A percentile compares a stretch with the other conserved stretches of the same genome.
These are phyloP conservation scores for Genyomyrus donnyi DNA, from an alignment of 2,113 vertebrate species.

Conservation along the genomic window DNA sequence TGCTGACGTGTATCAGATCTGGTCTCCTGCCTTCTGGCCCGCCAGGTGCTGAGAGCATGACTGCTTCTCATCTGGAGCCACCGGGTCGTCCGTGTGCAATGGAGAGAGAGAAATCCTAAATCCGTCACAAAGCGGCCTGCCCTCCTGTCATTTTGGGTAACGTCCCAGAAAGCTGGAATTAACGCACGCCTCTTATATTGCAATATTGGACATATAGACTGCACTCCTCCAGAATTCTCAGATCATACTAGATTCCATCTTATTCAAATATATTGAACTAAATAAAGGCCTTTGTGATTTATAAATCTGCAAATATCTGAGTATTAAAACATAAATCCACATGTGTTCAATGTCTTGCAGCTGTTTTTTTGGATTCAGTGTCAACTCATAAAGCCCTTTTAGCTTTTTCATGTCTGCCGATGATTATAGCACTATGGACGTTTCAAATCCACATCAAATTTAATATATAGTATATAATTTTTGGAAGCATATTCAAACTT, in stretches of 20 bases:
- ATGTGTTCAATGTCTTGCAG: background rate
- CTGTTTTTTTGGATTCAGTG: conserved; percentile 4
- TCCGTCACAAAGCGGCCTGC: background rate
- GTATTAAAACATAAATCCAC: background rate
- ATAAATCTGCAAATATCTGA: conserved; percentile 6
- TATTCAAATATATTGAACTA: conserved; percentile 3
- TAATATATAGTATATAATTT: background rate
- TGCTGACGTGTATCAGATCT: background rate
- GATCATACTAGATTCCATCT: background rate
- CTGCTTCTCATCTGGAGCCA: background rate
- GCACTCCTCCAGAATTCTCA: background rate
- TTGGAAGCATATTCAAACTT: background rate
- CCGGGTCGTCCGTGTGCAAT: background rate
- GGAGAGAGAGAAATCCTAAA: background rate
- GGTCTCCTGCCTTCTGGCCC: background rate
- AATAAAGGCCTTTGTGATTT: background rate
- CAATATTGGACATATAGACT: background rate
- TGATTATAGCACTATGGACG: background rate
- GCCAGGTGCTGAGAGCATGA: background rate
- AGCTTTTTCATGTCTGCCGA: background rate
- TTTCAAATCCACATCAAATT: background rate
- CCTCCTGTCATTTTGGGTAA: background rate
- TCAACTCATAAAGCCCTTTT: background rate
- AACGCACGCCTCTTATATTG: background rate
- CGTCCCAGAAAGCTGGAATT: background rate